Conservation (phyloP, 2,888 invertebrate species). For the Scaeva pyrastri region DNA sequence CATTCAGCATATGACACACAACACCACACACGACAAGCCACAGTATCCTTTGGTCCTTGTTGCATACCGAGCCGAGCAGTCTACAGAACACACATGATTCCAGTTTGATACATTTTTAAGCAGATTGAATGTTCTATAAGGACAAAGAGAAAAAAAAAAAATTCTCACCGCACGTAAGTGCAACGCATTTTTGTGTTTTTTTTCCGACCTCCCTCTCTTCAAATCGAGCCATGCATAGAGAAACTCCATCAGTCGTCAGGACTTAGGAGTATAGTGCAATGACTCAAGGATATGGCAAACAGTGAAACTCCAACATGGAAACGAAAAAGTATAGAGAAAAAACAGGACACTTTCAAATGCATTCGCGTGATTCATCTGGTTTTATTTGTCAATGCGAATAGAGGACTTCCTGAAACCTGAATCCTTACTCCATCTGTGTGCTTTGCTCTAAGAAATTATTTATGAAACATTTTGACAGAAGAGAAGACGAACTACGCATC, state of each 20-base stretch:
- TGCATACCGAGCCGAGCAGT: neutral
- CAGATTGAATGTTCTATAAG: constrained; percentile 45
- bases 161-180: constrained; percentile 39
- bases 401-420: constrained; percentile 60
- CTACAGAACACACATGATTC: neutral
- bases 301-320: constrained; percentile 27
- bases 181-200: constrained; percentile 9
- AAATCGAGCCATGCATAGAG: neutral
- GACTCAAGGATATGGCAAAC: constrained; percentile 63
- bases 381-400: constrained; percentile 53
- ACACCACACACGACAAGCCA: neutral
- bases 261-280: constrained; percentile 55
- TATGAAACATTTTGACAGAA: constrained; percentile 43
- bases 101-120: constrained; percentile 43
- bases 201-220: neutral
- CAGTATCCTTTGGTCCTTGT: neutral
- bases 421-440: constrained; percentile 15
- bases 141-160: neutral
- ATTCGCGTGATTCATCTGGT: constrained; percentile 62
- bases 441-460: constrained; percentile 51
- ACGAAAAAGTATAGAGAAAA: neutral
- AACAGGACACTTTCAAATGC: constrained; percentile 61
- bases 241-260: constrained; percentile 34
- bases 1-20: neutral
- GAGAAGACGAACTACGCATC: constrained; percentile 20